A percentile compares a stretch with the other conserved stretches of the same genome.
Evolutionary conservation across 2,797 vertebrate genomes (phyloP).

Genomic region (Nannoperca australis): DNA sequence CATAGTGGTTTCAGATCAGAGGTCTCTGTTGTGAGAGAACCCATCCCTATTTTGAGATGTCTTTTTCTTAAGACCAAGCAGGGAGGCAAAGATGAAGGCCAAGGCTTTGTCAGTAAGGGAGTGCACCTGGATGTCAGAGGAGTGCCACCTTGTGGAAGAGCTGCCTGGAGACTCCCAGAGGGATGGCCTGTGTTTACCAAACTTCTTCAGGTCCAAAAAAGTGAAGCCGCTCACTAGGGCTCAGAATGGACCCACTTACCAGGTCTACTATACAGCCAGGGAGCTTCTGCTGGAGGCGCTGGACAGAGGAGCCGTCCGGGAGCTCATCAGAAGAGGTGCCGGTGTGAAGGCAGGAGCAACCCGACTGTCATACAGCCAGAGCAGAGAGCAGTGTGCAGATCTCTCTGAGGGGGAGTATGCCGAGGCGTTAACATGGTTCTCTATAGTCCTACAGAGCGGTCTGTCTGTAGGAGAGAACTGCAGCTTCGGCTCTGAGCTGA

Average conservation of each 20-base stretch:
- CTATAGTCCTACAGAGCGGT: constrained; percentile 73
- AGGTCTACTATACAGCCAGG: constrained; percentile 67
- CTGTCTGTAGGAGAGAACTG: constrained; percentile 58
- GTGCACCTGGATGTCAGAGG: constrained; percentile 77
- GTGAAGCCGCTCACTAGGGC: constrained; percentile 51
- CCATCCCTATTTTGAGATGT: background rate
- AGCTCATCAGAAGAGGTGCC: constrained; percentile 65
- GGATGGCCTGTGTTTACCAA: constrained; percentile 70
- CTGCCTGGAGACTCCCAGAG: constrained; percentile 39
- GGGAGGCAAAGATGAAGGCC: constrained; percentile 71
- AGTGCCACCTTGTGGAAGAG: constrained; percentile 72
- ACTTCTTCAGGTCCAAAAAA: constrained; percentile 76
- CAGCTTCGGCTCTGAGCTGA: constrained; percentile 41
- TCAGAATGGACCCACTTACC: constrained; percentile 54
- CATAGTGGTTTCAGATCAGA: background rate
- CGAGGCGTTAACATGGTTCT: constrained; percentile 75
- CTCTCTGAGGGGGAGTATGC: constrained; percentile 67
- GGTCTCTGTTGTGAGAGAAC: background rate
- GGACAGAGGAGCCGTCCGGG: constrained; percentile 67
- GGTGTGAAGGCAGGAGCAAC: constrained; percentile 31
- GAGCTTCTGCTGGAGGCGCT: constrained; percentile 73
- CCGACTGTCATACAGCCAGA: constrained; percentile 37
- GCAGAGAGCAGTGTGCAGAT: constrained; percentile 47
- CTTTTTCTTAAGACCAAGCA: constrained; percentile 11
- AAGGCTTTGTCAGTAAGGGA: constrained; percentile 70